Percentiles rank a stretch among this genome's conserved stretches.
Evolutionary conservation across 2,888 invertebrate species (phyloP).

Genomic region (Ormyrus pomaceus): DNA sequence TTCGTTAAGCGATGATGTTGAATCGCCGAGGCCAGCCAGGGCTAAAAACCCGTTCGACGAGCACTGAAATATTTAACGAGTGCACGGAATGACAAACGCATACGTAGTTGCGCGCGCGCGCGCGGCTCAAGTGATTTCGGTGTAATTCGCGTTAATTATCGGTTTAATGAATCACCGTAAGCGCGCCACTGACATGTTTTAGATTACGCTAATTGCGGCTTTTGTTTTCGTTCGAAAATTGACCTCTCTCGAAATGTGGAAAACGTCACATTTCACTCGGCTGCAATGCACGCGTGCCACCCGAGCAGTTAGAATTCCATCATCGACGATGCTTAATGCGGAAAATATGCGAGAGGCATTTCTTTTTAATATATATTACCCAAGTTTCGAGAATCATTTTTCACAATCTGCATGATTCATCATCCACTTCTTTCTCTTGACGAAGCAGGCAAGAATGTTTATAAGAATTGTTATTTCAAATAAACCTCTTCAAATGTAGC

Average conservation of each 20-base stretch:
- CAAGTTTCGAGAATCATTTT: too few species aligned
- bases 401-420: too few species aligned
- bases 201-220: constrained; percentile 42
- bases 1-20: neutral
- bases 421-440: too few species aligned
- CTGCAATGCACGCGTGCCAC: too few species aligned
- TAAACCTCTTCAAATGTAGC: too few species aligned
- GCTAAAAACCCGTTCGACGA: neutral
- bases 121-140: constrained; percentile 22
- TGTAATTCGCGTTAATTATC: constrained; percentile 51
- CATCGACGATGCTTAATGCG: too few species aligned
- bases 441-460: too few species aligned
- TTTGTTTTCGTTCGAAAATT: constrained; percentile 36
- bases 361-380: too few species aligned
- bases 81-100: constrained; percentile 33
- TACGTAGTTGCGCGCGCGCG: neutral
- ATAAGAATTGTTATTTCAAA: too few species aligned
- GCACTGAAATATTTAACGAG: constrained; percentile 36
- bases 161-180: constrained; percentile 38
- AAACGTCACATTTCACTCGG: constrained; percentile 18
- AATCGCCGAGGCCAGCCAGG: neutral
- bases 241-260: constrained; percentile 27
- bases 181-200: constrained; percentile 35
- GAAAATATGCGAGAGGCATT: too few species aligned
- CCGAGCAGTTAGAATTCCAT: too few species aligned